A percentile compares a stretch with the other conserved stretches of the same genome.
Conservation (phyloP, 30 jellyfish, hydroid and myxozoan genomes). For the Hydra vulgaris region DNA sequence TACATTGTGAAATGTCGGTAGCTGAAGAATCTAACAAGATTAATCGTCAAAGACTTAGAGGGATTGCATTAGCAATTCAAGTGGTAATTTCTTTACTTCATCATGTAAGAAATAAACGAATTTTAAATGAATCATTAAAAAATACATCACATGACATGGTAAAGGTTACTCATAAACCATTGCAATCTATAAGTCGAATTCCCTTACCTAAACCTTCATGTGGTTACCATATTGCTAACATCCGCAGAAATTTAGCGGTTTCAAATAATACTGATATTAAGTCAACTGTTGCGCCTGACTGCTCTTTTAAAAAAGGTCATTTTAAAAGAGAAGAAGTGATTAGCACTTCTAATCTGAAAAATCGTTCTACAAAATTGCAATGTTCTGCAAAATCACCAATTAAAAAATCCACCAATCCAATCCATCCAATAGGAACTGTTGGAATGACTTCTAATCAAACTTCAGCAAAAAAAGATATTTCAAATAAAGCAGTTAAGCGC, state of each 20-base stretch:
- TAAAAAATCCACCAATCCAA: not conserved
- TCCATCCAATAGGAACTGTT: no score
- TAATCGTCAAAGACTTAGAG: slow-evolving; percentile 59
- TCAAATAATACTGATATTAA: slow-evolving; percentile 22
- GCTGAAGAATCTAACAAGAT: slow-evolving; percentile 57
- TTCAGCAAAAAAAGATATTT: not conserved
- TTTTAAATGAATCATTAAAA: slow-evolving; percentile 12
- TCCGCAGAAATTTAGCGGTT: slow-evolving; percentile 59
- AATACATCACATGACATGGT: slow-evolving; percentile 17
- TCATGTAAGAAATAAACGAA: slow-evolving; percentile 46
- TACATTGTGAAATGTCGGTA: slow-evolving; percentile 52
- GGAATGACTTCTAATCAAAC: not conserved
- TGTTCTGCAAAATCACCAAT: not conserved
- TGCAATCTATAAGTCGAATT: slow-evolving; percentile 51
- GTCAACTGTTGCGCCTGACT: slow-evolving; percentile 17
- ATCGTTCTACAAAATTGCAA: not conserved
- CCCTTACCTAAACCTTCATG: slow-evolving; percentile 84
- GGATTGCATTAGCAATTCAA: slow-evolving; percentile 82
- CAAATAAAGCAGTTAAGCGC: not conserved
- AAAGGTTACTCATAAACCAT: slow-evolving; percentile 30
- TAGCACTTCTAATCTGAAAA: not conserved
- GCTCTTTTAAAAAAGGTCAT: slow-evolving; percentile 27
- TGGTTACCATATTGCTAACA: slow-evolving; percentile 72
- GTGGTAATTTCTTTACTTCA: slow-evolving; percentile 84
- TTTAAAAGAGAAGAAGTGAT: slow-evolving; percentile 31